Base-by-base conservation (phyloP, 2,797 vertebrate species). In the Clamator glandarius region DNA sequence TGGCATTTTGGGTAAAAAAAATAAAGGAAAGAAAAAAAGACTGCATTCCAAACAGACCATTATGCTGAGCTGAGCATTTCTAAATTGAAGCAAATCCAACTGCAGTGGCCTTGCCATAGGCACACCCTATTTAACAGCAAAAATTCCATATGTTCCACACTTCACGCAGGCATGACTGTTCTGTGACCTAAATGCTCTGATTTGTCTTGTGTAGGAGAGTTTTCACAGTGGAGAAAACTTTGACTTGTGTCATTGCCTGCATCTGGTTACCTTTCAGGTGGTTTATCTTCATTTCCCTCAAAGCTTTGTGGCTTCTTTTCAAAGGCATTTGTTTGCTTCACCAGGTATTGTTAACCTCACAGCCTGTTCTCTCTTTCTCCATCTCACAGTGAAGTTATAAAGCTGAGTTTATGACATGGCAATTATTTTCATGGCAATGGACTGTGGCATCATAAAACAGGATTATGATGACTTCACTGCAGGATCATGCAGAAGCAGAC, bases 81-180 rank as follows among this genome's bases (percentile, higher is more conserved):
- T 97, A 89, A 94, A 96, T 86, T 92, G 89, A 96, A 97, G 93
- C 96, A 94, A 87, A 92, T 96, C 97, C 96, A 97, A 96, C 95
- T 97, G 97, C 92, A 92, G 82, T 96, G 90, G 93, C 95, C 96
- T 97, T 97, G 97, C 97, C 95, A 95, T 93, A 93, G 98, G 97
- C 96, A 91, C 97, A 96, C 96, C 97, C 97, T 95, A 96, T 94
- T 96, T 93, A 94, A 80, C 97, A 96, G 97, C 96, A 97, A 97
- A 97, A 91, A 78, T 97, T 95, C 95, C 96, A 75, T 96, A 96
- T 97, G 91, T 95, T 96, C 91, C 94, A 97, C 93, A 87, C 90
- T 97, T 97, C 89, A 95, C 39, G n/a, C 82, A 94, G 59, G 61
- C 75, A 15, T 94, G 89, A 74, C 70, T 92, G 28, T 51, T 96